phyloP scores from a whole-genome alignment of 2,113 vertebrate species.

The Antigone vipio region DNA sequence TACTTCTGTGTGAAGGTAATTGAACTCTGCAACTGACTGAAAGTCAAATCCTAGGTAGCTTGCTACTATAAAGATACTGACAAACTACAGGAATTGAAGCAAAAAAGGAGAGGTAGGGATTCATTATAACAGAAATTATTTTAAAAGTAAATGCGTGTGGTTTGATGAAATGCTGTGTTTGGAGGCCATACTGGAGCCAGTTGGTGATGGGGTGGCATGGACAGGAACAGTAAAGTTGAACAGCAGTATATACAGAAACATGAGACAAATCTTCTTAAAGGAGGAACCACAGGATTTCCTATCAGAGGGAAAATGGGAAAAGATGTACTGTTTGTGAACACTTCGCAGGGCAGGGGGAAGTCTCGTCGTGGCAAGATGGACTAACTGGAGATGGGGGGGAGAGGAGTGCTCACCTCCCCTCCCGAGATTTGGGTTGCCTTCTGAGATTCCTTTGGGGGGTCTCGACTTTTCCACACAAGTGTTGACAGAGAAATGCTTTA shows the following conservation, averaged over 20 bases:
- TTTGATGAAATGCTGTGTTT: neutral
- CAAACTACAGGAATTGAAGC: neutral
- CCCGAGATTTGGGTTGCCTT: neutral
- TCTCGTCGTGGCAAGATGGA: accelerated
- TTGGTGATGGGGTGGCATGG: neutral
- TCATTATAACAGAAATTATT: neutral
- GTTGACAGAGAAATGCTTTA: neutral
- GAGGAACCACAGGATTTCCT: neutral
- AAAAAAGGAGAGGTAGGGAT: neutral
- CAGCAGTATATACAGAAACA: neutral
- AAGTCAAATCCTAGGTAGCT: neutral
- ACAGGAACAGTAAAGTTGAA: neutral
- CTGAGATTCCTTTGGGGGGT: neutral
- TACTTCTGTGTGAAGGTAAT: neutral
- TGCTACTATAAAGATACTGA: neutral
- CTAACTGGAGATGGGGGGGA: neutral
- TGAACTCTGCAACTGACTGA: neutral
- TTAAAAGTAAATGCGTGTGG: accelerated
- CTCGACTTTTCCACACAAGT: neutral
- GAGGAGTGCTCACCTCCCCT: neutral
- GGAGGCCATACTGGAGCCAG: neutral
- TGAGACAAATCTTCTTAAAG: neutral
- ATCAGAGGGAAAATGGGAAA: neutral
- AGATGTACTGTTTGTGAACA: neutral
- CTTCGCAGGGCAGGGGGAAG: neutral